These are phyloP conservation scores for Cyanocitta stelleri DNA, from an alignment of 2,113 vertebrate species.

Conservation along the genomic window DNA sequence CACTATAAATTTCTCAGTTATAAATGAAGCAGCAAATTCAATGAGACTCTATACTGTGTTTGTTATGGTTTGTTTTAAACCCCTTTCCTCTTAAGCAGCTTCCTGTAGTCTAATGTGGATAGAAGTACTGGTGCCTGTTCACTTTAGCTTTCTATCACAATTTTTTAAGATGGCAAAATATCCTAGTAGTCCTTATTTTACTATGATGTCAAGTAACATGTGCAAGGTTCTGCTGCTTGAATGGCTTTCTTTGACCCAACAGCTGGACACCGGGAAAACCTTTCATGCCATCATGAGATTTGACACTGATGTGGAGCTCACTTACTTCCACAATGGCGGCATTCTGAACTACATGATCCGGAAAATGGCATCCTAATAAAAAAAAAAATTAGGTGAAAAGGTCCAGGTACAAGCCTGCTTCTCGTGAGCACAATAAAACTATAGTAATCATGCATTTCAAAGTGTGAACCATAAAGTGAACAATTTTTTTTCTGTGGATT, in stretches of 20 bases:
- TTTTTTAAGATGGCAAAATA: background rate
- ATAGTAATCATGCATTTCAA: background rate
- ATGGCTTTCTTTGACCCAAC: background rate
- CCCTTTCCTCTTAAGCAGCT: background rate
- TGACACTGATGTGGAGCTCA: conserved; percentile 94
- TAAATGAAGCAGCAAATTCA: background rate
- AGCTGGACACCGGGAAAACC: conserved; percentile 88
- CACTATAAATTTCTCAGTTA: background rate
- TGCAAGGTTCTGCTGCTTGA: background rate
- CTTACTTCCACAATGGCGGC: conserved; percentile 89
- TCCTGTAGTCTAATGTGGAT: background rate
- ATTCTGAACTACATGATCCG: conserved; percentile 99
- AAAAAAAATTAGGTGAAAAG: background rate
- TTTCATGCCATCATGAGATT: conserved; percentile 89
- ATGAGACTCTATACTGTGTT: background rate
- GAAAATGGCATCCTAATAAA: conserved; percentile 80
- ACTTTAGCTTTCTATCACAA: background rate
- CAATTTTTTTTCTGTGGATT: background rate
- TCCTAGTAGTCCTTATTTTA: background rate
- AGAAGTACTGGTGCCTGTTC: background rate
- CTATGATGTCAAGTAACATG: background rate
- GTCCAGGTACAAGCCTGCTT: background rate
- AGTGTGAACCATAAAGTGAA: background rate
- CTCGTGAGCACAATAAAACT: background rate
- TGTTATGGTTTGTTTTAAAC: background rate